Conservation (phyloP, 2,797 vertebrate genomes). For the Petrocephalus sullivani region DNA sequence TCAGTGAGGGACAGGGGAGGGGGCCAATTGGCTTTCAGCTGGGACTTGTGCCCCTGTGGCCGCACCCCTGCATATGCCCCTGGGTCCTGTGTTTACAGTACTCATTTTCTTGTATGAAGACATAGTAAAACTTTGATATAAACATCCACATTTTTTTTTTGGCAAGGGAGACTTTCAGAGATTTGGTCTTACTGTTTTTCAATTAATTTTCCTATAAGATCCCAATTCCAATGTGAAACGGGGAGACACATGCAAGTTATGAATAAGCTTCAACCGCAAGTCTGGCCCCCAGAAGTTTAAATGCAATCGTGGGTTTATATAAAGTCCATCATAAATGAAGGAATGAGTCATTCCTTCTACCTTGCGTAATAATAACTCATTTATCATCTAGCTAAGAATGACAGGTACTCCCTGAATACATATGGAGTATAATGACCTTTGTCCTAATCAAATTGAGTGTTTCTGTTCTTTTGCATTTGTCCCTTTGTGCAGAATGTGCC, state of each 20-base stretch:
- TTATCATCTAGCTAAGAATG: not conserved
- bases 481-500: not conserved
- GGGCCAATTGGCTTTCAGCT: not conserved
- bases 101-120: not conserved
- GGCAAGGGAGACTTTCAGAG: not conserved
- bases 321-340: not conserved
- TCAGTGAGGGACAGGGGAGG: not conserved
- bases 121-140: not conserved
- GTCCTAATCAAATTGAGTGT: not conserved
- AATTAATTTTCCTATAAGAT: not conserved
- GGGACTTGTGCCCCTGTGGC: not conserved
- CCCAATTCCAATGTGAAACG: not conserved
- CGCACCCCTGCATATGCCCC: not conserved
- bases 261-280: not conserved
- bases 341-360: not conserved
- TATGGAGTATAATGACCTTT: conserved; percentile 13
- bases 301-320: not conserved
- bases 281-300: not conserved
- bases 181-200: not conserved
- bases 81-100: not conserved
- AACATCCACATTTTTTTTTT: not conserved
- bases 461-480: not conserved
- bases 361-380: conserved; percentile 7
- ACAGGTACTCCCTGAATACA: not conserved
- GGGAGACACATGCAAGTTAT: not conserved